Conservation (phyloP, 2,888 invertebrate genomes). For the Melolontha melolontha region DNA sequence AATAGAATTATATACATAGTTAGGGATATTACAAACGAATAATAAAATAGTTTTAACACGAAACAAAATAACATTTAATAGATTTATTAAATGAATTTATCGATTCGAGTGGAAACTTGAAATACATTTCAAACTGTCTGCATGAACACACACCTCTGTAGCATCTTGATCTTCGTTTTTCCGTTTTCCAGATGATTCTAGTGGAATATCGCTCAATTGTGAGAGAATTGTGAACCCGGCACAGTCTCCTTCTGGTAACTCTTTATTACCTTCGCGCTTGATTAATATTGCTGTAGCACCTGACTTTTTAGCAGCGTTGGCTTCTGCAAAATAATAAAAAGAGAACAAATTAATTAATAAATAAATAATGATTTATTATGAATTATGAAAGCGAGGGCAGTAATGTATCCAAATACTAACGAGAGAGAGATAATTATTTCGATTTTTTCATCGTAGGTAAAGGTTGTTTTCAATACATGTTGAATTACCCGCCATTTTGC, state of each 20-base stretch:
- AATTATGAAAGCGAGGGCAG: no score
- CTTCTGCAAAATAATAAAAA: slow-evolving; percentile 73
- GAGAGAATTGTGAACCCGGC: slow-evolving; percentile 70
- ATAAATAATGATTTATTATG: no score
- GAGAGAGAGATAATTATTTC: no score
- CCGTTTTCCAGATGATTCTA: slow-evolving; percentile 59
- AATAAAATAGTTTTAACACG: slow-evolving; percentile 8
- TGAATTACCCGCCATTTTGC: no score
- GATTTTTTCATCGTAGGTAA: no score
- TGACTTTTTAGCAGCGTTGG: slow-evolving; percentile 81
- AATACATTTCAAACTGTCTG: slow-evolving; percentile 42
- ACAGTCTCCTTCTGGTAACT: slow-evolving; percentile 73
- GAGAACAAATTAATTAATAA: background rate
- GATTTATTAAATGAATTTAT: background rate
- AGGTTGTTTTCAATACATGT: no score
- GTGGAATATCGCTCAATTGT: slow-evolving; percentile 71
- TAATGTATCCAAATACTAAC: no score
- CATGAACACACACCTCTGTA: slow-evolving; percentile 58
- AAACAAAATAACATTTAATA: background rate
- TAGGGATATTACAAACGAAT: background rate
- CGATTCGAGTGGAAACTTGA: no score
- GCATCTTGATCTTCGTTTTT: slow-evolving; percentile 59
- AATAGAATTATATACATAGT: background rate
- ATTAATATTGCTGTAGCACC: slow-evolving; percentile 79
- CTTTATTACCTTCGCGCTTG: slow-evolving; percentile 82